Base-by-base conservation (phyloP, 64 coral and sea anemone genomes). In the Stichodactyla helianthus region DNA sequence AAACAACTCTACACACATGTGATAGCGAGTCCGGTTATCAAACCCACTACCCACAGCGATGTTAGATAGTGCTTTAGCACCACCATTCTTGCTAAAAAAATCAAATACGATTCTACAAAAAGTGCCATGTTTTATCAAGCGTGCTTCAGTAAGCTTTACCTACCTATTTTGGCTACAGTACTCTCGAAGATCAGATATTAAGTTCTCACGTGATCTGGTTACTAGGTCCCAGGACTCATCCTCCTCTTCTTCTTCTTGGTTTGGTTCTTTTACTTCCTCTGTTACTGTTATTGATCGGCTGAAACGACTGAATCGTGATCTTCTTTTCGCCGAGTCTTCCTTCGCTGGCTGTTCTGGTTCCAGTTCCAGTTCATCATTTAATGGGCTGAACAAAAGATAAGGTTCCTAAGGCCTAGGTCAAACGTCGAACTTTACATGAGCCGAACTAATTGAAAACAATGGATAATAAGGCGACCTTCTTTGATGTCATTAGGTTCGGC, bases 151-250 rank as follows among this genome's bases (percentile, higher is more conserved):
- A 31, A 31, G 8, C 9, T 23, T 0, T 13, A 74, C 68, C 11
- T 81, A 81, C 50, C 78, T 7, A 81, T 71, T 71, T 27, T 17
- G 52, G 26, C n/a, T 52, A 16, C 20, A 26, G 25, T 92, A 61
- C 44, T 25, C 64, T 16, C 77, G 12, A 0, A 92, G 85, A 17
- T 92, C 90, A 8, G 51, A 44, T 55, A 87, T 50, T 3, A 92
- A 83, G 51, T 52, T 15, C 51, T 92, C 90, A 51, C 90, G 90
- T 82, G 90, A 87, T 52, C 71, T 92, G 6, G 90, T 92, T 7
- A 92, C 85, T 20, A 92, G 77, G 12, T 92, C 90, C 54, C 51
- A 44, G 35, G 35, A 44, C 35, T 44, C 82, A 13, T 14, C 84
- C 27, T 92, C 85, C 13, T 82, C 85, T 57, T 92, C 90, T 26